phyloP scores from a whole-genome alignment of 2,888 invertebrate species.

The Artemia sinica region DNA sequence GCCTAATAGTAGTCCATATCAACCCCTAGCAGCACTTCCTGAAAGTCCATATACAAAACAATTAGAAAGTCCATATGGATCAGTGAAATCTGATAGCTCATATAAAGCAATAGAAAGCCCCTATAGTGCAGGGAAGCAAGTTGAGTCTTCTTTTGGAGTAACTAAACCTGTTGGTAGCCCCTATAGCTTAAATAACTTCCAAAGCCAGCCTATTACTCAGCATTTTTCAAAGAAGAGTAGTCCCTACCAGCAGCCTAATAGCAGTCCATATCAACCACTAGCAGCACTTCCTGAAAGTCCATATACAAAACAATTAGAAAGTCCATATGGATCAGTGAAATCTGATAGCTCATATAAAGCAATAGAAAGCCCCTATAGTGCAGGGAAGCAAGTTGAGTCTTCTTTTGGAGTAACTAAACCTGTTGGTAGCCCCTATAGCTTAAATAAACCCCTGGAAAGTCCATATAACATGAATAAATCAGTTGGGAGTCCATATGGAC shows the following conservation, averaged over 20 bases:
- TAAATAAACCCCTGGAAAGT: not conserved
- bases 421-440: not conserved
- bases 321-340: slow-evolving; percentile 6
- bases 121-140: not conserved
- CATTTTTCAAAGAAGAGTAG: not conserved
- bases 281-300: not conserved
- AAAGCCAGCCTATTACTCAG: not conserved
- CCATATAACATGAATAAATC: not conserved
- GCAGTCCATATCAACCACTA: not conserved
- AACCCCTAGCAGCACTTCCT: not conserved
- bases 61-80: slow-evolving; percentile 11
- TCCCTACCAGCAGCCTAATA: slow-evolving; percentile 4
- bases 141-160: not conserved
- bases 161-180: not conserved
- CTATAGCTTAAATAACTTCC: not conserved
- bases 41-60: slow-evolving; percentile 4
- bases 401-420: not conserved
- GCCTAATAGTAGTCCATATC: slow-evolving; percentile 3
- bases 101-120: slow-evolving; percentile 9
- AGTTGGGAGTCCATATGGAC: not conserved
- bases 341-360: slow-evolving; percentile 10
- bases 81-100: slow-evolving; percentile 6
- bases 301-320: slow-evolving; percentile 11
- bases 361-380: slow-evolving; percentile 6
- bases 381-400: not conserved